Evolutionary conservation across 2,888 invertebrate genomes (phyloP).

Genomic region (Ormyrus nitidulus): DNA sequence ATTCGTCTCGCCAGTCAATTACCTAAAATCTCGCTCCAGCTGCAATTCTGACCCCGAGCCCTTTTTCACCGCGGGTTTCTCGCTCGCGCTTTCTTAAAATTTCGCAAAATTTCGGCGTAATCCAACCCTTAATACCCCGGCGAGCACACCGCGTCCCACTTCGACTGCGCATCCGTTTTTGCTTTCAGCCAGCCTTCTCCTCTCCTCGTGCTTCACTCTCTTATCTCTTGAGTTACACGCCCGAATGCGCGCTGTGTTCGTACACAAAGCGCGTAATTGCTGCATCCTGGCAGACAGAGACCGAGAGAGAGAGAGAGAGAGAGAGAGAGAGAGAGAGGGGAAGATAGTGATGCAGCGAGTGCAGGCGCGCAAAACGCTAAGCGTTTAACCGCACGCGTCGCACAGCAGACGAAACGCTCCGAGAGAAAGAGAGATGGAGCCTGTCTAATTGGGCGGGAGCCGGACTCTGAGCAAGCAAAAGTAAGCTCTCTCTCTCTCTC

Average conservation of each 20-base stretch:
- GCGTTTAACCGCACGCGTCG: constrained; percentile 19
- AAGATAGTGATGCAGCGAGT: background rate
- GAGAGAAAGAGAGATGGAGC: background rate
- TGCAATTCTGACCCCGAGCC: too few species aligned
- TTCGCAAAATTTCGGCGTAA: constrained; percentile 48
- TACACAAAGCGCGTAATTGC: constrained; percentile 51
- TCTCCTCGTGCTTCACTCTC: background rate
- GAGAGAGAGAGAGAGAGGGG: background rate
- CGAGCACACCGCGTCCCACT: constrained; percentile 1
- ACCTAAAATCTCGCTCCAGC: too few species aligned
- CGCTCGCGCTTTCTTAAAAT: background rate
- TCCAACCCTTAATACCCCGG: constrained; percentile 29
- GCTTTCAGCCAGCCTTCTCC: constrained; percentile 12
- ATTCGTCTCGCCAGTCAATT: too few species aligned
- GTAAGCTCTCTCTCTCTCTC: background rate
- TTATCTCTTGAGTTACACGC: constrained; percentile 52
- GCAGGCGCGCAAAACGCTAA: constrained; percentile 22
- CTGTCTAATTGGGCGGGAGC: constrained; percentile 14
- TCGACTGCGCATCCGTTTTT: constrained; percentile 48
- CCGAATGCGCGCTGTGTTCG: constrained; percentile 27
- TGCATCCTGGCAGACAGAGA: constrained; percentile 30
- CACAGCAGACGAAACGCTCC: background rate
- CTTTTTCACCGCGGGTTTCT: background rate
- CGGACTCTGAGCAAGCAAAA: background rate
- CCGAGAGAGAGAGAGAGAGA: background rate